Conservation (phyloP, 1,140 invertebrate genomes). For the Eurosta solidaginis region DNA sequence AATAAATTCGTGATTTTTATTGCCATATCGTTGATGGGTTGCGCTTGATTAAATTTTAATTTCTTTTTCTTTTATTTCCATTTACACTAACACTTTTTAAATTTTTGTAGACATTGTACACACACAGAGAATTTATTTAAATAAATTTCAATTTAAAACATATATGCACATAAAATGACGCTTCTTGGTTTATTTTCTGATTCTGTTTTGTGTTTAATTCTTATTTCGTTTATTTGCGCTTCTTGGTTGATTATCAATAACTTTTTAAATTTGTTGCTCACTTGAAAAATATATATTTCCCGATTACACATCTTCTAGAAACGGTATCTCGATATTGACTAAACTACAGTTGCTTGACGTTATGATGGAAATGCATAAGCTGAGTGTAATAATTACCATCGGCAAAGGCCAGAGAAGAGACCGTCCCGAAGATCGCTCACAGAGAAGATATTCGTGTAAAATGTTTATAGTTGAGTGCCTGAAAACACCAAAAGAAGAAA, state of each 20-base stretch:
- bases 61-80: conserved; percentile 25
- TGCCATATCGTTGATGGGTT: not conserved
- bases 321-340: conserved; percentile 38
- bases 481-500: not conserved
- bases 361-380: conserved; percentile 3
- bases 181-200: conserved; percentile 11
- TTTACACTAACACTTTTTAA: conserved; percentile 14
- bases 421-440: conserved; percentile 11
- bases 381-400: not conserved
- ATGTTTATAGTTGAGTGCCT: not conserved
- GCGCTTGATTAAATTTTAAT: not conserved
- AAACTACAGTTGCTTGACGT: conserved; percentile 30
- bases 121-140: not conserved
- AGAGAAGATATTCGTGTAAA: not conserved
- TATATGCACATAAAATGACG: not conserved
- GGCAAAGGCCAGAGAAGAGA: not conserved
- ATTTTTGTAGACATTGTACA: not conserved
- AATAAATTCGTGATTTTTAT: conserved; percentile 17
- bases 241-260: not conserved
- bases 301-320: conserved; percentile 30
- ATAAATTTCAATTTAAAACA: not conserved
- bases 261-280: not conserved
- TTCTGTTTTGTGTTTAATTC: conserved; percentile 27
- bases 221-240: not conserved
- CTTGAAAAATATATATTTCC: not conserved